A percentile compares a stretch with the other conserved stretches of the same genome.
Evolutionary conservation across 1,140 invertebrate species (phyloP).

Genomic region (Dinoponera quadriceps): DNA sequence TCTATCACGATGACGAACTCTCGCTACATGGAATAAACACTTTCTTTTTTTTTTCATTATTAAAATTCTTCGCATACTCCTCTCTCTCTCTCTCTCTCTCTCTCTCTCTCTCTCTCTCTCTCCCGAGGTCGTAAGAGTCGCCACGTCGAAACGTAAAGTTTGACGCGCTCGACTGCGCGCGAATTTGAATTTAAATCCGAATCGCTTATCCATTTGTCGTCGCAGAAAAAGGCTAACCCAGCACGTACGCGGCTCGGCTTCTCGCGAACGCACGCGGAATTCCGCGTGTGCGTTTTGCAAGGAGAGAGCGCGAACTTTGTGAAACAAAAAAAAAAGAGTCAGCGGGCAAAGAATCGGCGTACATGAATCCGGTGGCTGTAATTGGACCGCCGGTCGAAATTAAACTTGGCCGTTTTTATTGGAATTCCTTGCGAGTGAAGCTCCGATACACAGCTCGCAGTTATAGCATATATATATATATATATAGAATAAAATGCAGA

Average conservation of each 20-base stretch:
- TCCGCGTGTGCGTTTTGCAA: not conserved
- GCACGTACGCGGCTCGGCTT: not conserved
- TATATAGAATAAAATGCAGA: not conserved
- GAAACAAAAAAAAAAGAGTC: not conserved
- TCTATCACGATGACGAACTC: slow-evolving; percentile 31
- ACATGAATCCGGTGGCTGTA: slow-evolving; percentile 18
- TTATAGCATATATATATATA: not conserved
- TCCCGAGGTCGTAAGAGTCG: too few relatives aligned
- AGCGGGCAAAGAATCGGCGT: not conserved
- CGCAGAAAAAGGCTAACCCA: not conserved
- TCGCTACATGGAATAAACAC: slow-evolving; percentile 25
- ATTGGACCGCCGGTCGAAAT: slow-evolving; percentile 36
- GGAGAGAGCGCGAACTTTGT: not conserved
- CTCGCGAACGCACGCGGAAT: not conserved
- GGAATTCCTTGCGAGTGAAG: slow-evolving; percentile 40
- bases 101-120: too few relatives aligned
- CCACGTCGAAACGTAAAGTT: slow-evolving; percentile 4
- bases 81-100: not conserved
- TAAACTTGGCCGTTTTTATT: slow-evolving; percentile 43
- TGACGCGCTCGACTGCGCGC: not conserved
- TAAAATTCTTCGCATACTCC: slow-evolving; percentile 41
- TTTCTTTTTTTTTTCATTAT: slow-evolving; percentile 18
- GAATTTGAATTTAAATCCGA: slow-evolving; percentile 49
- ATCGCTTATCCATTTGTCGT: slow-evolving; percentile 36
- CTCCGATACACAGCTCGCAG: not conserved